phyloP scores from a whole-genome alignment of 2,113 vertebrate species.

The Fulica atra region DNA sequence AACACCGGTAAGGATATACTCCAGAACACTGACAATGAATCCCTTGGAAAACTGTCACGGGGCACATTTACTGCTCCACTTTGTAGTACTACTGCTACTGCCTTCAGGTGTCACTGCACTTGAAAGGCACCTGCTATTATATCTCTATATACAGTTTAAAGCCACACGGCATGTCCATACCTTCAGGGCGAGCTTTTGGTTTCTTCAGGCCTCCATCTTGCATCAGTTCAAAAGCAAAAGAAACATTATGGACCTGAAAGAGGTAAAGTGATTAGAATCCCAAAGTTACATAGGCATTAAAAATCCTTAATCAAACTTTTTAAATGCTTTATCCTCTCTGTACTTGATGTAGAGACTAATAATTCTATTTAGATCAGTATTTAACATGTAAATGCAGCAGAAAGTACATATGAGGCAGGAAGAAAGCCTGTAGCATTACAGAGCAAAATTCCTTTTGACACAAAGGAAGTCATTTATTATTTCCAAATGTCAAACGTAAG shows the following conservation, averaged over 20 bases:
- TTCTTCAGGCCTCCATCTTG: conserved; percentile 94
- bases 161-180: conserved; percentile 42
- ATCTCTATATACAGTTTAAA: neutral
- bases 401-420: neutral
- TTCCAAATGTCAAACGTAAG: neutral
- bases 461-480: neutral
- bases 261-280: neutral
- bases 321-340: neutral
- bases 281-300: neutral
- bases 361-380: neutral
- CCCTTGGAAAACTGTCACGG: neutral
- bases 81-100: neutral
- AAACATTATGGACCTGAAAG: conserved; percentile 93
- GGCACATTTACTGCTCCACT: neutral
- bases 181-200: conserved; percentile 96
- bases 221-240: conserved; percentile 97
- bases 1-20: neutral
- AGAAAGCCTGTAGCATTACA: neutral
- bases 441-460: neutral
- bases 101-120: neutral
- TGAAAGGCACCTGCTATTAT: neutral
- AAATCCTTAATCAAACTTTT: neutral
- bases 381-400: neutral
- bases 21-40: neutral
- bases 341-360: neutral